Evolutionary conservation across 2,113 vertebrate species (phyloP), one percentile per base, ranked within the genome.

Genomic region (Syngnathus typhle): DNA sequence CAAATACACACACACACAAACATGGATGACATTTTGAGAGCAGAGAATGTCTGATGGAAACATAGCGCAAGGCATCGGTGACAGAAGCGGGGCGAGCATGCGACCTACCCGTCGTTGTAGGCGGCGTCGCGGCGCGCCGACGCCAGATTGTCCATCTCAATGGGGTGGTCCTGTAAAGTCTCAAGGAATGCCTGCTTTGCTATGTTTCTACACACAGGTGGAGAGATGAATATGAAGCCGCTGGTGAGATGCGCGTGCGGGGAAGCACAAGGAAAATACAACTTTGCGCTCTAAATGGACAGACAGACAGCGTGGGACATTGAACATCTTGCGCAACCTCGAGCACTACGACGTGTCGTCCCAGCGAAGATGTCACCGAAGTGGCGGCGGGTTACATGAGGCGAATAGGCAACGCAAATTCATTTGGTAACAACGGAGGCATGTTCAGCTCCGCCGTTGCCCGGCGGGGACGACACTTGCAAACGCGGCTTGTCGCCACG

Each of bases 141-240:
- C 91, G 94, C 94, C 92, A 98, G 95, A 91, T 95, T 94, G 93
- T 98, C 97, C 97, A 98, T 98, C 95, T 98, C 97, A 94, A 99
- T 98, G 91, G 94, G 90, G 97, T 96, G 97, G 95, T 98, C 97
- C 94, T 98, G 96, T 91, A 98, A 96, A 93, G 93, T 94, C 95
- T 96, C 96, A 94, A 98, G 94, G 94, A 97, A 96, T 93, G 96
- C 90, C 96, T 99, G 97, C 96, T 98, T 97, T 95, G 94, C 93
- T 95, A 98, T 93, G 92, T 96, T 97, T 99, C 97, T 98, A 98
- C 93, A 89, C 91, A 98, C 92, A 97, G 91, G 93, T 94, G 95
- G 92, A 97, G 90, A 98, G 92, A 98, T 90, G 89, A 85, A 89
- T 72, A 95, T 95, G 94, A 94, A 92, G 94, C 92, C 85, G 85